Conservation (phyloP, 2,888 invertebrate genomes). For the Lathronympha strigana region DNA sequence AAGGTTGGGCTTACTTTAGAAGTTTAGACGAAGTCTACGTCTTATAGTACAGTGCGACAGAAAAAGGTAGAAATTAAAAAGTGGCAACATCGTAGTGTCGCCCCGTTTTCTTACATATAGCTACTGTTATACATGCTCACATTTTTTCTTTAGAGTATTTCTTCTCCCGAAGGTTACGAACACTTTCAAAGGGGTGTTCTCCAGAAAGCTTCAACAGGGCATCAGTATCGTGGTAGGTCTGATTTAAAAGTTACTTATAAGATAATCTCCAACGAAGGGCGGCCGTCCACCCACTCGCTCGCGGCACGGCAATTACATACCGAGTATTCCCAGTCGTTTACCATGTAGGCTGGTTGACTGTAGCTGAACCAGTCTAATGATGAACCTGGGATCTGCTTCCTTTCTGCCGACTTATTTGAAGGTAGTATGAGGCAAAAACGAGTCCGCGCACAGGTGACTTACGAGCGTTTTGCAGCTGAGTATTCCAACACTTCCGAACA, state of each 20-base stretch:
- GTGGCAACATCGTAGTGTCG: too few species aligned
- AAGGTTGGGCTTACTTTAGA: too few species aligned
- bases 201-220: constrained; percentile 5
- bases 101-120: too few species aligned
- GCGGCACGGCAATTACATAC: constrained; percentile 55
- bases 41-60: too few species aligned
- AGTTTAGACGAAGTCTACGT: too few species aligned
- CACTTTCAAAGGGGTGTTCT: background rate
- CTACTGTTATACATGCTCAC: background rate
- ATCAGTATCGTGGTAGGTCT: constrained; percentile 34
- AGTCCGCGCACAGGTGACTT: too few species aligned
- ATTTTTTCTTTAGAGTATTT: background rate
- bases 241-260: constrained; percentile 35
- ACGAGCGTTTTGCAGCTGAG: too few species aligned
- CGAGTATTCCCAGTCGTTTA: background rate
- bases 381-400: too few species aligned
- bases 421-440: too few species aligned
- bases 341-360: background rate
- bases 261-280: constrained; percentile 42
- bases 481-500: too few species aligned
- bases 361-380: background rate
- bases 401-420: too few species aligned
- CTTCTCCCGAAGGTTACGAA: background rate
- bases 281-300: constrained; percentile 53
- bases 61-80: too few species aligned